phyloP scores from a whole-genome alignment of 2,113 vertebrate species.

The Macroglossus sobrinus region DNA sequence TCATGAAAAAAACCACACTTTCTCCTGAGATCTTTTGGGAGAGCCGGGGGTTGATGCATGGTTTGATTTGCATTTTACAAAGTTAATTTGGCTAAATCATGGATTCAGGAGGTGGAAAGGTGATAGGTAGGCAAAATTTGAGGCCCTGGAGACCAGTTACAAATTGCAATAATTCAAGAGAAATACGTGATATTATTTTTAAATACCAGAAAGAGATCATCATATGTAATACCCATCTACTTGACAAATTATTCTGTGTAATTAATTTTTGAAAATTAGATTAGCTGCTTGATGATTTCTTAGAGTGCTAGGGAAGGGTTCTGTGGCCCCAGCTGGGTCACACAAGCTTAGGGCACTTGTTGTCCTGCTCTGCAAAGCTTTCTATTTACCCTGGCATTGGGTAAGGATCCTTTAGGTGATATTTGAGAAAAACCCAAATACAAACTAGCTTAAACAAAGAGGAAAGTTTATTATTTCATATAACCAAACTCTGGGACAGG shows the following conservation, averaged over 20 bases:
- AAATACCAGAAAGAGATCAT: slow-evolving; percentile 14
- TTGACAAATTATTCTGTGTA: slow-evolving; percentile 38
- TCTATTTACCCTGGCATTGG: not conserved
- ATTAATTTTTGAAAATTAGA: slow-evolving; percentile 49
- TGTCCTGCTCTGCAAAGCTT: not conserved
- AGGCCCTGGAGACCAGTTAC: not conserved
- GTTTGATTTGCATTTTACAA: not conserved
- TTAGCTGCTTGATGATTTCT: not conserved
- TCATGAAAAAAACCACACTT: not conserved
- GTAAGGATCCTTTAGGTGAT: not conserved
- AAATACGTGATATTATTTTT: not conserved
- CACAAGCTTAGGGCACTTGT: not conserved
- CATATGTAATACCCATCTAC: not conserved
- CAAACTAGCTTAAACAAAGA: not conserved
- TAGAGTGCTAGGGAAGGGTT: not conserved
- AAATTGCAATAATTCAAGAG: not conserved
- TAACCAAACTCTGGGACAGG: not conserved
- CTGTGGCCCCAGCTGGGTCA: not conserved
- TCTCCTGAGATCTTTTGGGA: not conserved
- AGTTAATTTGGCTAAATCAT: not conserved
- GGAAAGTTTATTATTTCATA: not conserved
- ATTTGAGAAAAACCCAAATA: not conserved
- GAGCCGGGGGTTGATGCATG: not conserved
- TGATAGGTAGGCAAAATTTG: not conserved
- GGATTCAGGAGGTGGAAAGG: not conserved